Conservation (phyloP, 1,140 invertebrate genomes). For the Danaus plexippus region DNA sequence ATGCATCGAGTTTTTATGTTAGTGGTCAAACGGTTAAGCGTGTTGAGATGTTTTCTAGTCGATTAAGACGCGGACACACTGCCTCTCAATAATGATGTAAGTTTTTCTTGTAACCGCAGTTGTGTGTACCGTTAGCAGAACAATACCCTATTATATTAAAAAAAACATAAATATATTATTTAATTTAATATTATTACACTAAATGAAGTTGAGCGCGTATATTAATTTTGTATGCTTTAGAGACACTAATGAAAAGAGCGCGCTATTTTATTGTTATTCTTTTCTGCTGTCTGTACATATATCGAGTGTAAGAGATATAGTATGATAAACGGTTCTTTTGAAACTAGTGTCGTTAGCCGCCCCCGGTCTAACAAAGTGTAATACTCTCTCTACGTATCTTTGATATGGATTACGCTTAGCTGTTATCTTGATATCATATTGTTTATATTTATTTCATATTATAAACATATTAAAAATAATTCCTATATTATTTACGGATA, state of each 20-base stretch:
- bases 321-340: constrained; percentile 59
- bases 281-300: constrained; percentile 42
- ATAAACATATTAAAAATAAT: too few relatives aligned
- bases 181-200: not conserved
- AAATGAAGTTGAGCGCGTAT: not conserved
- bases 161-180: not conserved
- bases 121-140: constrained; percentile 27
- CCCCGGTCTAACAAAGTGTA: constrained; percentile 9
- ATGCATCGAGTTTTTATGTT: constrained; percentile 17
- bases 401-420: too few relatives aligned
- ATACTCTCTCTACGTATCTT: too few relatives aligned
- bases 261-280: not conserved
- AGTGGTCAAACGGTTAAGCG: constrained; percentile 22
- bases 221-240: too few relatives aligned
- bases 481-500: too few relatives aligned
- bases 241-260: too few relatives aligned
- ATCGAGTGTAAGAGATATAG: constrained; percentile 40
- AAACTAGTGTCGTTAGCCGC: constrained; percentile 53
- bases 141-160: not conserved
- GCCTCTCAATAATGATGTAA: constrained; percentile 62
- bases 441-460: too few relatives aligned
- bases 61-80: constrained; percentile 48
- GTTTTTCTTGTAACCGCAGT: constrained; percentile 42
- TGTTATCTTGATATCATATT: too few relatives aligned
- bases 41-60: constrained; percentile 42